Evolutionary conservation across 2,888 invertebrate genomes (phyloP).

Genomic region (Dryadula phaetusa): DNA sequence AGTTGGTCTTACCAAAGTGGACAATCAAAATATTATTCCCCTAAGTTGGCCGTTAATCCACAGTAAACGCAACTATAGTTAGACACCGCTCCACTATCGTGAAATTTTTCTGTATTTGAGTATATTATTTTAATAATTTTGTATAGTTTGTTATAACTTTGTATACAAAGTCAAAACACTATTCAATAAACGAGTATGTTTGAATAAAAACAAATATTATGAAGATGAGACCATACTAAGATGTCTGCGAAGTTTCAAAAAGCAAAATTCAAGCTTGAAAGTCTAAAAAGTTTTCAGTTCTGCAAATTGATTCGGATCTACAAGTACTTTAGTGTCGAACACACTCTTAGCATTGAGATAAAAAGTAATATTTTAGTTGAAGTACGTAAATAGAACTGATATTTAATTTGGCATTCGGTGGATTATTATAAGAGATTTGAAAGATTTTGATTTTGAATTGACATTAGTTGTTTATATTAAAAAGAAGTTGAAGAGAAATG

Average conservation of each 20-base stretch:
- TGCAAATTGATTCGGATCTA: slow-evolving; percentile 20
- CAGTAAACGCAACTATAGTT: no score
- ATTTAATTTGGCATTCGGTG: background rate
- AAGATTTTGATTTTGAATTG: no score
- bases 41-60: no score
- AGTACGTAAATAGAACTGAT: background rate
- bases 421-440: background rate
- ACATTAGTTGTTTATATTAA: no score
- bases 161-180: slow-evolving; percentile 3
- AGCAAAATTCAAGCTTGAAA: slow-evolving; percentile 16
- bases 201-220: slow-evolving; percentile 17
- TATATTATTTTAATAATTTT: background rate
- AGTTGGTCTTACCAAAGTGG: no score
- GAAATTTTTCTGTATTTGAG: background rate
- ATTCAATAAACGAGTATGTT: slow-evolving; percentile 8
- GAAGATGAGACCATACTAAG: slow-evolving; percentile 13
- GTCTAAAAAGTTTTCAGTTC: slow-evolving; percentile 20
- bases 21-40: no score
- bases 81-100: no score
- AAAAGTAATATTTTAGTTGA: slow-evolving; percentile 1
- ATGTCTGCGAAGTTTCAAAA: slow-evolving; percentile 24
- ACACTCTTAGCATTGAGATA: background rate
- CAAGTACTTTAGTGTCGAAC: background rate
- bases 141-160: background rate
- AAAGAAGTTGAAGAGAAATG: no score